Base-by-base conservation (phyloP, 1,140 invertebrate species). In the Pseudoatta argentina region DNA sequence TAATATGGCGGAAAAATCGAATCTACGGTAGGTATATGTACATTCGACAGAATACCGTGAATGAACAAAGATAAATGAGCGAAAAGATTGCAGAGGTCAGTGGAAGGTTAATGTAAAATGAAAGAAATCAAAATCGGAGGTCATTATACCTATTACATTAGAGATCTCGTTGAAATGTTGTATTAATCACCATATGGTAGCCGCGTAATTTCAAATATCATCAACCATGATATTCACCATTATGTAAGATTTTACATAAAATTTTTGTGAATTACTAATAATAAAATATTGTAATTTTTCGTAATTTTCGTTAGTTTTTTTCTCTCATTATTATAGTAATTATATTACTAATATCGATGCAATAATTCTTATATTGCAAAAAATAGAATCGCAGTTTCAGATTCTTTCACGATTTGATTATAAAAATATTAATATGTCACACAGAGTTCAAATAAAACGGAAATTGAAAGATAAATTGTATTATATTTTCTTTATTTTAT, bases 1-100 rank as follows among this genome's bases (percentile, higher is more conserved):
- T 87, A 89, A 91, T 85, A 75, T 39, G 16, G 61, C 57, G 76
- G 72, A 90, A 91, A 92, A 93, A 92, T 92, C 77, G 86, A 89
- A 67, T 87, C 77, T 51, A 39, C 34, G 7, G 39, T 77, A 39
- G 67, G 39, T 72, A 79, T 73, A 88, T 30, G 66, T 72, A 72
- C 55, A 85, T 91, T 86, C 24, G 63, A 24, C 71, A 48, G 14
- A 59, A 3, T 12, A 14, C 34, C n/a, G 57, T n/a, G 39, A 57
- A 51, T 44, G 27, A 75, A 72, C n/a, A 59, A 21, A 67, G 51
- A 55, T 14, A 87, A 66, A 67, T 57, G 27, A 63, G 39, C 3
- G n/a, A 69, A 16, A 59, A 21, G 14, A 24, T 21, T 57, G 64
- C 27, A 63, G 66, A 18, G 81, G 53, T 55, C 69, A 48, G 51